Evolutionary conservation across 2,113 vertebrate genomes (phyloP).

Genomic region (Sturnus vulgaris): DNA sequence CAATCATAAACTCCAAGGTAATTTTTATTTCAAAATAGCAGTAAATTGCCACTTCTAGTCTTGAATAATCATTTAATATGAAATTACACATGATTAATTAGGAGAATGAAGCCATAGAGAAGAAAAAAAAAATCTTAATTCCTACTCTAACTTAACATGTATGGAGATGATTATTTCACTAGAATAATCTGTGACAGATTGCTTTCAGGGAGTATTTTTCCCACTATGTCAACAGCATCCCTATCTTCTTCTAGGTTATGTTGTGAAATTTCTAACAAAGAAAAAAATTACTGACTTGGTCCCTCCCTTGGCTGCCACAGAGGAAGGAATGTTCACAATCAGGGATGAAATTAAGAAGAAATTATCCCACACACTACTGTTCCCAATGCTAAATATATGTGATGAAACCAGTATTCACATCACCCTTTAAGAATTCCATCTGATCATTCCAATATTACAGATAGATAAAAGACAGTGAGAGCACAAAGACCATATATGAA

Average conservation of each 20-base stretch:
- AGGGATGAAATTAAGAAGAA: neutral
- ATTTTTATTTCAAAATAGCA: constrained; percentile 24
- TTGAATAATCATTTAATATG: neutral
- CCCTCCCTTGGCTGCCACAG: neutral
- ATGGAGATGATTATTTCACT: neutral
- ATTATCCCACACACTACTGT: neutral
- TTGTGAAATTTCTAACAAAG: neutral
- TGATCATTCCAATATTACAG: neutral
- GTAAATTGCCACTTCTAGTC: neutral
- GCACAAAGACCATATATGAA: neutral
- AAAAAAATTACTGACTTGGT: neutral
- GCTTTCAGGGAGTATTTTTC: neutral
- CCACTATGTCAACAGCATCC: neutral
- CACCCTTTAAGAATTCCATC: neutral
- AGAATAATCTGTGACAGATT: neutral
- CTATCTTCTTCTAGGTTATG: neutral
- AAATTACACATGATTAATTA: neutral
- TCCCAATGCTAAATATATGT: neutral
- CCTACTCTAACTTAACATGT: neutral
- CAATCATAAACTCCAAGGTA: constrained; percentile 64
- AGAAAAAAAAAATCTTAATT: neutral
- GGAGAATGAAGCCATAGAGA: neutral
- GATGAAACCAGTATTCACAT: neutral
- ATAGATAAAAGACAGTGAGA: neutral
- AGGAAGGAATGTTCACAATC: neutral